Base-by-base conservation (phyloP, 2,888 invertebrate species). In the Endotricha flammealis region DNA sequence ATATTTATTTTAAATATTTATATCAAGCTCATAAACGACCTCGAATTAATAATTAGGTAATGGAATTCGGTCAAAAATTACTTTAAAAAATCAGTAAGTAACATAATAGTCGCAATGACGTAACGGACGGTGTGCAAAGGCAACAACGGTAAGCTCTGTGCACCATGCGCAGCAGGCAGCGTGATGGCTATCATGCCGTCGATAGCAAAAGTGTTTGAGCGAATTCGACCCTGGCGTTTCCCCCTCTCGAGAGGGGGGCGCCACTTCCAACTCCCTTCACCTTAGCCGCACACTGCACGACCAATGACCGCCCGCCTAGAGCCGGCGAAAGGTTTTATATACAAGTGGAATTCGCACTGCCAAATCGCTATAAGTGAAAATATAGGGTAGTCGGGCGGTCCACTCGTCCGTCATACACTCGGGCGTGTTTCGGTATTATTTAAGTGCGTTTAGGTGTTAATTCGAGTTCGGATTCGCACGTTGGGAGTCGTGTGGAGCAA, bases 271-370 rank as follows among this genome's bases (percentile, higher is more conserved):
- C 71, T 79, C 74, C 80, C 79, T 80, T 82, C 79, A 74, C 81
- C 83, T 80, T 77, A 75, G 72, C 71, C 66, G 67, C 74, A 70
- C 72, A 69, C 61, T 53, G 60, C 56, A 53, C 79, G 58, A 76
- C 87, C 87, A 87, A 87, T 87, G 73, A 72, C 73, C 76, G 78
- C 64, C 66, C 74, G 77, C 76, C 68, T 72, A 73, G 70, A 78
- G 72, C 83, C 82, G 86, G 88, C 88, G 86, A 88, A 89, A 89
- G 89, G 89, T 89, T 89, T 89, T 89, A 89, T 89, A 89, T 88
- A 89, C 86, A 81, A 86, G 86, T 87, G 76, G 87, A 87, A 85
- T 88, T 88, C 76, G 88, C 87, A 83, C 79, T 76, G 83, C 79
- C 79, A 82, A 87, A 82, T 81, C 80, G 87, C 87, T 88, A 87